Evolutionary conservation across 1,140 invertebrate species (phyloP), one percentile per base, ranked within the genome.

Genomic region (Tetragnatha versicolor): DNA sequence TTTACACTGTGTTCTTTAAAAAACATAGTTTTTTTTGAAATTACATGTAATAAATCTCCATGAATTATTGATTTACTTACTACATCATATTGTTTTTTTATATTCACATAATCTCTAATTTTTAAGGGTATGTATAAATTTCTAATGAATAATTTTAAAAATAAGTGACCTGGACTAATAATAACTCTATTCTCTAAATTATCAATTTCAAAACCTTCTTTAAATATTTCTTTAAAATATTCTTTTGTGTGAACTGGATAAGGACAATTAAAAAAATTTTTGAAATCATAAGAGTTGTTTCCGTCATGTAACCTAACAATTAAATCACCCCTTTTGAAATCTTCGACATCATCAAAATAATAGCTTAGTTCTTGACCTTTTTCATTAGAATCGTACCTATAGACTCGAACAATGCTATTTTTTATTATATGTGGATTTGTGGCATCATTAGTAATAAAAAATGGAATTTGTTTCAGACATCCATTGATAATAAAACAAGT

Each of bases 171-270:
- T 10, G 66, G 47, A 53, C 66, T 70, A 12, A 70, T 37, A 37
- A 70, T 17, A 12, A 70, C 37, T 70, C 49, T 51, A 25, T 70
- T 70, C 53, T 70, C 66, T 22, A 70, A 53, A 53, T 70, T 70
- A 53, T 70, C 66, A 53, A 70, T 70, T 53, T 70, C 20, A 51
- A 70, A 70, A 7, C 47, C 47, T 51, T 70, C 2, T 51, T 35
- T 22, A 37, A 70, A 70, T 5, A 69, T 37, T 20, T 51, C n/a
- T 33, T 69, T 10, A 51, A 69, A 69, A 25, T 51, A 69, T 27
- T 14, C 14, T 22, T 69, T 69, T 51, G 37, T 35, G 12, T 69
- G n/a, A 5, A 69, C 66, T 1, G 42, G 27, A 70, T 53, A 70
- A 22, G 66, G 49, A 53, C 66, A 35, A 14, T 70, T 33, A 37